Evolutionary conservation across 2,113 vertebrate genomes (phyloP).

Genomic region (Uria aalge): DNA sequence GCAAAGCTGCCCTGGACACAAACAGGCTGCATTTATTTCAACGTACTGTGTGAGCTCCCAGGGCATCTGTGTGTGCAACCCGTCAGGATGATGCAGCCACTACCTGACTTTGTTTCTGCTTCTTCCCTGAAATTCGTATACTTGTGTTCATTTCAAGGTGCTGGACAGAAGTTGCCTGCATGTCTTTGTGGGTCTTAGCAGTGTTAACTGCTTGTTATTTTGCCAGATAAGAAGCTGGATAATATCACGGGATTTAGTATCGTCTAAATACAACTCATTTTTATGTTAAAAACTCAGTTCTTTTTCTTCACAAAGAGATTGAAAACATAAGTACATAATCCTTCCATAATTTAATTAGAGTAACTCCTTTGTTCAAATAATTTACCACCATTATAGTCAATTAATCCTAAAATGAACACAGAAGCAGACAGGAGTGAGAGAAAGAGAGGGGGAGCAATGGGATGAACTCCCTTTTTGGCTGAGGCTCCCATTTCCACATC

Average conservation of each 20-base stretch:
- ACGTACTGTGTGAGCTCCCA: background rate
- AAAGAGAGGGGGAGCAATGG: background rate
- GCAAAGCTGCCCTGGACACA: background rate
- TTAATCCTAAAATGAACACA: constrained; percentile 2
- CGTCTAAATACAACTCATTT: background rate
- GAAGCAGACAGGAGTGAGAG: background rate
- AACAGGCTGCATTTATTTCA: background rate
- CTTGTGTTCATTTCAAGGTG: background rate
- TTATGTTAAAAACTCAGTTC: background rate
- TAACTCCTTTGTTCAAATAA: background rate
- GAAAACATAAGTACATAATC: constrained; percentile 15
- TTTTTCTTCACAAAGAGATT: background rate
- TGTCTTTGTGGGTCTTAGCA: background rate
- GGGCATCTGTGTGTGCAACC: background rate
- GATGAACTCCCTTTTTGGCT: background rate
- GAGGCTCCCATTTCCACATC: background rate
- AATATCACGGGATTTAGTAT: background rate
- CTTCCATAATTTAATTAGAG: constrained; percentile 6
- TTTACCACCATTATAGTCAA: background rate
- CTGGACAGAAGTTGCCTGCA: background rate
- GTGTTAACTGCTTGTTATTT: background rate
- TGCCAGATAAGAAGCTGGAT: background rate
- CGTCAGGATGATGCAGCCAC: background rate
- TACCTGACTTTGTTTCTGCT: background rate
- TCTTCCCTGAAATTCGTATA: background rate